phyloP scores from a whole-genome alignment of 2,888 invertebrate species.

The Caenorhabditis uteleia region DNA sequence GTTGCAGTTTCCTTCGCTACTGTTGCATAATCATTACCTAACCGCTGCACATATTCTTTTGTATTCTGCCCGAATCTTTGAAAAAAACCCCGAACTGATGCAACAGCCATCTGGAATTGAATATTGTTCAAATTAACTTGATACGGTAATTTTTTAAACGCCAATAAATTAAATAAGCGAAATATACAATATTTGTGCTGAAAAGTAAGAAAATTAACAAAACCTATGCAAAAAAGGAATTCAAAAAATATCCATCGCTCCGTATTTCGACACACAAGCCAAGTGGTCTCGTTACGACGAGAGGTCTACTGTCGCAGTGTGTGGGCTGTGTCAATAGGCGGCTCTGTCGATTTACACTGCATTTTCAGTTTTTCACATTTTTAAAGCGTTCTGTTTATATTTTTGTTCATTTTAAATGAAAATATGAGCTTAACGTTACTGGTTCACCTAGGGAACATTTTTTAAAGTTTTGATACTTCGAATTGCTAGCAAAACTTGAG shows the following conservation, averaged over 20 bases:
- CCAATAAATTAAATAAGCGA: too few species aligned
- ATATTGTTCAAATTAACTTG: too few species aligned
- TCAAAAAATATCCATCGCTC: too few species aligned
- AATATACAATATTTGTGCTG: too few species aligned
- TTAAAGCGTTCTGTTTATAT: neutral
- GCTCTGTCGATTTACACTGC: conserved; percentile 12
- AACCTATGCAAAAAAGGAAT: conserved; percentile 4
- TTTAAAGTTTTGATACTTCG: too few species aligned
- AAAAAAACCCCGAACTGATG: conserved; percentile 30
- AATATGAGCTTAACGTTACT: neutral
- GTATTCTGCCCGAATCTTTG: conserved; percentile 32
- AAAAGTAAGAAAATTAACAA: conserved; percentile 5
- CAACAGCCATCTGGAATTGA: conserved; percentile 30
- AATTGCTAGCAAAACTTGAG: too few species aligned
- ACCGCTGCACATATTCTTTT: conserved; percentile 44
- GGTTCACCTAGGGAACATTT: too few species aligned
- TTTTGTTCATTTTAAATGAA: conserved; percentile 5
- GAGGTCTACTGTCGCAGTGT: conserved; percentile 17
- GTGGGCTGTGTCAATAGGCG: conserved; percentile 33
- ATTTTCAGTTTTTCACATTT: conserved; percentile 6
- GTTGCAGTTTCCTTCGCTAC: conserved; percentile 44
- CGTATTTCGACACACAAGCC: neutral
- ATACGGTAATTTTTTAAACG: too few species aligned
- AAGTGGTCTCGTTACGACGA: conserved; percentile 8
- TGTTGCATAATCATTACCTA: conserved; percentile 54